A percentile compares a stretch with the other conserved stretches of the same genome.
Conservation (phyloP, 2,888 invertebrate species). For the Hypolimnas misippus region DNA sequence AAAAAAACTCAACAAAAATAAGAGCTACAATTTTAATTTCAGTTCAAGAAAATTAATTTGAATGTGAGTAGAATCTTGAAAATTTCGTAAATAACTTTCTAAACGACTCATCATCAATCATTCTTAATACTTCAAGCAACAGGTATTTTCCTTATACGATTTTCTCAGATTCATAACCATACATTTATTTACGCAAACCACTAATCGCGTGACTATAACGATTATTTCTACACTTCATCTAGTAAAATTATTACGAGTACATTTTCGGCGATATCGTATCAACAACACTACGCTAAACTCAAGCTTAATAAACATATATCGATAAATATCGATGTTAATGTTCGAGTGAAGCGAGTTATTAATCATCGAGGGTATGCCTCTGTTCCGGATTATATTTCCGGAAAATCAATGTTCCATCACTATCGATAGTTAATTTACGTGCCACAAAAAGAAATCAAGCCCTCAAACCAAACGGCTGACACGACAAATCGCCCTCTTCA, state of each 20-base stretch:
- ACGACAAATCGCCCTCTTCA: slow-evolving; percentile 50
- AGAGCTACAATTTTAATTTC: too few species aligned
- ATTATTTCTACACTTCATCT: slow-evolving; percentile 48
- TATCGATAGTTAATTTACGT: slow-evolving; percentile 42
- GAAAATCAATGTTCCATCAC: slow-evolving; percentile 31
- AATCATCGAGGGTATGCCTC: slow-evolving; percentile 1
- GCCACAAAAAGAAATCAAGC: slow-evolving; percentile 46
- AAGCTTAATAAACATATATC: slow-evolving; percentile 1
- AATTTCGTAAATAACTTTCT: not conserved
- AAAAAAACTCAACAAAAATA: too few species aligned
- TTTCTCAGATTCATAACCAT: slow-evolving; percentile 35
- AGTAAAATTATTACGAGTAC: slow-evolving; percentile 39
- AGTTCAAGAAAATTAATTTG: too few species aligned
- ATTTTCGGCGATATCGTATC: slow-evolving; percentile 34
- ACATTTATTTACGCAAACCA: slow-evolving; percentile 38
- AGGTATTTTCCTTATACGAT: slow-evolving; percentile 40
- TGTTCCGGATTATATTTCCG: slow-evolving; percentile 16
- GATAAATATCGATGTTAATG: not conserved
- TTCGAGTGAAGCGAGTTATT: not conserved
- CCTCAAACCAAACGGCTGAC: slow-evolving; percentile 47
- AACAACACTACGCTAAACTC: slow-evolving; percentile 18
- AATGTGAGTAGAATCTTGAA: not conserved
- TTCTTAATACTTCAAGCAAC: slow-evolving; percentile 41
- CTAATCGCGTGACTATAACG: slow-evolving; percentile 46
- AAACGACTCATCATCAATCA: slow-evolving; percentile 28